Conservation (phyloP, 2,888 invertebrate genomes). For the Xylota sylvarum region DNA sequence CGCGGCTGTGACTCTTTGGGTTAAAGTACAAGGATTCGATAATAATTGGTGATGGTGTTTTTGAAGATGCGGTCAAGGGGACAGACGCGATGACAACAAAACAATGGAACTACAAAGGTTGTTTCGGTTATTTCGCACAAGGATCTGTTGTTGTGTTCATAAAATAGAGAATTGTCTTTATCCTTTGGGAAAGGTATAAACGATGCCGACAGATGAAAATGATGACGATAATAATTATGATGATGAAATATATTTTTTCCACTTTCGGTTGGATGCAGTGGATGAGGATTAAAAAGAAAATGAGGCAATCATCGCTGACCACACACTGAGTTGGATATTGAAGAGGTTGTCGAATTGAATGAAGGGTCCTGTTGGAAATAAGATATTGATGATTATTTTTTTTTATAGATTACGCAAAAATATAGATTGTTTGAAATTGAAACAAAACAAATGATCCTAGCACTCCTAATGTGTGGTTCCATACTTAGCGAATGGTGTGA, state of each 20-base stretch:
- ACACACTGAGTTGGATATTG: constrained; percentile 37
- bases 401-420: background rate
- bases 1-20: constrained; percentile 38
- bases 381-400: background rate
- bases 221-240: constrained; percentile 57
- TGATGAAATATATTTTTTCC: constrained; percentile 20
- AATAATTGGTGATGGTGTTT: constrained; percentile 64
- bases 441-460: too few relatives aligned
- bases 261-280: constrained; percentile 51
- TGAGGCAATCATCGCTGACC: constrained; percentile 47
- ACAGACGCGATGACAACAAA: constrained; percentile 66
- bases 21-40: constrained; percentile 16
- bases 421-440: too few relatives aligned
- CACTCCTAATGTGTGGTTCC: too few relatives aligned
- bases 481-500: too few relatives aligned
- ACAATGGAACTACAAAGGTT: constrained; percentile 50
- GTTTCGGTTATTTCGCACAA: constrained; percentile 42
- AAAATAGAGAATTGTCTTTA: constrained; percentile 67
- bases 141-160: constrained; percentile 58
- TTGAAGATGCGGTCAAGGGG: constrained; percentile 37
- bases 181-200: constrained; percentile 42
- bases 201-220: constrained; percentile 61
- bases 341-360: background rate
- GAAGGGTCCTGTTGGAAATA: background rate
- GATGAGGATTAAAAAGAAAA: constrained; percentile 51